Percentiles rank a stretch among this genome's conserved stretches.
Conservation (phyloP, 2,888 invertebrate species). For the Dicycla oo region DNA sequence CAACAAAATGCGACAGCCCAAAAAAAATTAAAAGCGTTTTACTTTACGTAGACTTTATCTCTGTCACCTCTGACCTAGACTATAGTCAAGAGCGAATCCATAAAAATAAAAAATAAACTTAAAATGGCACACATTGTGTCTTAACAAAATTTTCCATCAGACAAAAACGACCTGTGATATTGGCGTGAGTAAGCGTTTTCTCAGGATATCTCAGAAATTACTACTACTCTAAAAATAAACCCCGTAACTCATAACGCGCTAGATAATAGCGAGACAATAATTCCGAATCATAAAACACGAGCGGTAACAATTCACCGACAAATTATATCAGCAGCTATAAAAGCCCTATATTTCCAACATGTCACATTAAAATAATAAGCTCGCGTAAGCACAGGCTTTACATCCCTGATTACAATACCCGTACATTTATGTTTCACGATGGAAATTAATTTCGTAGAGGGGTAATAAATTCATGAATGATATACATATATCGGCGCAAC, state of each 20-base stretch:
- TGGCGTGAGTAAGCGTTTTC: no score
- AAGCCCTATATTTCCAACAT: slow-evolving; percentile 62
- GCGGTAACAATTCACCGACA: slow-evolving; percentile 46
- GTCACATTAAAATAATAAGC: slow-evolving; percentile 65
- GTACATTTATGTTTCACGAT: slow-evolving; percentile 51
- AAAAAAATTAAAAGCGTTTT: no score
- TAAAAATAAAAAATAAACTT: no score
- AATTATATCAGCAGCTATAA: slow-evolving; percentile 61
- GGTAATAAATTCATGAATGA: slow-evolving; percentile 26
- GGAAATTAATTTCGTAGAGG: slow-evolving; percentile 56
- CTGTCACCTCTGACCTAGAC: no score
- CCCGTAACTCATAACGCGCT: not conserved
- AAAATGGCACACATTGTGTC: no score
- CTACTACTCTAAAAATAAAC: not conserved
- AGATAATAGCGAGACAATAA: slow-evolving; percentile 44
- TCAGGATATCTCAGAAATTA: not conserved
- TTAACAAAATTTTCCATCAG: no score
- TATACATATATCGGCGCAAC: no score
- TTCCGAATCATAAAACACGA: slow-evolving; percentile 40
- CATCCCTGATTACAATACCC: slow-evolving; percentile 60
- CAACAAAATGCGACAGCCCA: no score
- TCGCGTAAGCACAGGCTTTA: slow-evolving; percentile 55
- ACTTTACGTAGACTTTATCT: no score
- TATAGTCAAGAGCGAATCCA: no score
- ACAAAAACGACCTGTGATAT: not conserved